Base-by-base conservation (phyloP, 2,888 invertebrate species). In the Philopedon plagiatum region DNA sequence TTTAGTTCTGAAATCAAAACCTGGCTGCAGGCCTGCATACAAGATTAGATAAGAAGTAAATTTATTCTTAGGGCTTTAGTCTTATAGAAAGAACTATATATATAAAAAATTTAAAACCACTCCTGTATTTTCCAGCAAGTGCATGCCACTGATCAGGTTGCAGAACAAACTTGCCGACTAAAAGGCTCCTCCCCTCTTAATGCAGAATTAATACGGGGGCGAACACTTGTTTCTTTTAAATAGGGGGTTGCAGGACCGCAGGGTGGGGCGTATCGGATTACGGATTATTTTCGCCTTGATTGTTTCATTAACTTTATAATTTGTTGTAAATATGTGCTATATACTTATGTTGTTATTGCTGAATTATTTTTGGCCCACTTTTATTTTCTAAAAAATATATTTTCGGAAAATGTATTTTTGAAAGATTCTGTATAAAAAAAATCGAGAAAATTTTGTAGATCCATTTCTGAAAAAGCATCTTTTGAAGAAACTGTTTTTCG, bases 181-280 rank as follows among this genome's bases (percentile, higher is more conserved):
- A 79, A 79, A 78, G 77, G 81, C 81, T 78, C 83, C 84, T 82
- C 83, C 84, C 78, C 80, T 81, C 83, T 82, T 84, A 84, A 84
- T 84, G 80, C 80, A 78, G 79, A 80, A 81, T 83, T 83, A 83
- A 84, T 83, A 41, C 46, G 26, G 51, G 67, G 62, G 44, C 39
- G 71, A 71, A 80, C 84, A 83, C 83, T 83, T 83, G 83, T 83
- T 73, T 44, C 70, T 21, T 29, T 51, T 51, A 60, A 26, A 51
- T 29, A 19, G 44, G 70, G 63, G 77, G 74, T 70, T 71, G 78
- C 76, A 80, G 79, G 80, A 78, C 64, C 57, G 29, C 63, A 58
- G 61, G 68, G 63, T 61, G 68, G 64, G 39, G 60, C 63, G 74
- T 76, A 78, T 78, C 75, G 74, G 70, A 67, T 78, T 79, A 76